A percentile compares a stretch with the other conserved stretches of the same genome.
phyloP scores from a whole-genome alignment of 2,888 invertebrate species.

The Formica aserva region DNA sequence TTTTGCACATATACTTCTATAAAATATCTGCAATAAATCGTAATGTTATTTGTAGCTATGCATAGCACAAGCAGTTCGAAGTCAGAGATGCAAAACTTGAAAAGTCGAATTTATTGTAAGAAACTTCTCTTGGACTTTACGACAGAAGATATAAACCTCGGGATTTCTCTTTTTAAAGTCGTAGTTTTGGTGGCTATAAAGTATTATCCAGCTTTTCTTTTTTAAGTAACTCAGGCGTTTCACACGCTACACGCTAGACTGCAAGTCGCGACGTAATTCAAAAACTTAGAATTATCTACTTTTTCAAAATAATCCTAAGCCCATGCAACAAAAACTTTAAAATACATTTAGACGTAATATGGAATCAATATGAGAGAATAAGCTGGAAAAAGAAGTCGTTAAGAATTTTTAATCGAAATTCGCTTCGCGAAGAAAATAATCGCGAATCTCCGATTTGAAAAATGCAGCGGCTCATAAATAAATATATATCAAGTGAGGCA shows the following conservation, averaged over 20 bases:
- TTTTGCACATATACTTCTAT: neutral
- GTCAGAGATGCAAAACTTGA: constrained; percentile 40
- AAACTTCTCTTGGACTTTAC: constrained; percentile 52
- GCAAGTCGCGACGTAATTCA: constrained; percentile 33
- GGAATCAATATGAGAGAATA: neutral
- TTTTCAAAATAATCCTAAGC: constrained; percentile 17
- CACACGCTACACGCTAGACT: constrained; percentile 14
- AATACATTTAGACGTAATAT: constrained; percentile 2
- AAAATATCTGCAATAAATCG: constrained; percentile 27
- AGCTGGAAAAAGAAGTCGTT: neutral
- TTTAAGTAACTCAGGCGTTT: constrained; percentile 32
- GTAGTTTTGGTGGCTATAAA: constrained; percentile 46
- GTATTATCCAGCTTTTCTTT: constrained; percentile 43
- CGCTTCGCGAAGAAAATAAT: neutral
- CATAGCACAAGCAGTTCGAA: constrained; percentile 3
- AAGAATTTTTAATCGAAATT: constrained; percentile 26
- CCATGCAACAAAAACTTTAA: constrained; percentile 2
- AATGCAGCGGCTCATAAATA: constrained; percentile 40
- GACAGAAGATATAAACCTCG: constrained; percentile 45
- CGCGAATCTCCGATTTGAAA: neutral
- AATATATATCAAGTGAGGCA: constrained; percentile 42
- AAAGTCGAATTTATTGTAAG: constrained; percentile 26
- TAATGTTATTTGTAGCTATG: neutral
- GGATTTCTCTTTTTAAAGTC: constrained; percentile 55
- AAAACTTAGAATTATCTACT: constrained; percentile 28